Evolutionary conservation across 2,888 invertebrate genomes (phyloP).

Genomic region (Auanema sp.): DNA sequence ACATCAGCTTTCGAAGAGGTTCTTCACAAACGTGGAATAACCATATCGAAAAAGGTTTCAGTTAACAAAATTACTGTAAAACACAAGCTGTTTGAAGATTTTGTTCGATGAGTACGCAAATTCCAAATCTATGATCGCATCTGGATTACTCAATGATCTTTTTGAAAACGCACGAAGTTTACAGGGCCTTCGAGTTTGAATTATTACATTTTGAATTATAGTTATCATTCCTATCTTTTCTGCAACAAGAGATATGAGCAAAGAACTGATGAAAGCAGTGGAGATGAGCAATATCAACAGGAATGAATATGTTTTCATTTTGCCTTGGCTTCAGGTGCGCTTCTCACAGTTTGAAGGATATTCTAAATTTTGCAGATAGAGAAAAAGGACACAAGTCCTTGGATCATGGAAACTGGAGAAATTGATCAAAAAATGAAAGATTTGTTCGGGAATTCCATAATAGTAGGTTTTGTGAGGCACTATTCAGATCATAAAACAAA

Average conservation of each 20-base stretch:
- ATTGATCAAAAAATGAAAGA: conserved; percentile 59
- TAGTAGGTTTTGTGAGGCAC: conserved; percentile 43
- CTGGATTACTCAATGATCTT: conserved; percentile 54
- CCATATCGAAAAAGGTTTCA: conserved; percentile 45
- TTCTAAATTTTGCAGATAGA: conserved; percentile 24
- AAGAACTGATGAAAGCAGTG: conserved; percentile 61
- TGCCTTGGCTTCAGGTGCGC: conserved; percentile 57
- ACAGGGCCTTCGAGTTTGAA: too few relatives aligned
- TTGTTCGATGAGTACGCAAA: conserved; percentile 59
- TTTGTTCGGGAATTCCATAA: conserved; percentile 57
- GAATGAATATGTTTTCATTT: conserved; percentile 58
- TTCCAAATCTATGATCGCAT: conserved; percentile 45
- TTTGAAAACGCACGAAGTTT: conserved; percentile 28
- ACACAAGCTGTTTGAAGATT: conserved; percentile 10
- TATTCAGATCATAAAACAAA: background rate
- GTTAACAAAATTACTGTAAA: too few relatives aligned
- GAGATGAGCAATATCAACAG: conserved; percentile 46
- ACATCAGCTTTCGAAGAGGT: conserved; percentile 59
- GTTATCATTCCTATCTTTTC: conserved; percentile 61
- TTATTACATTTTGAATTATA: conserved; percentile 37
- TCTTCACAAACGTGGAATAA: conserved; percentile 52
- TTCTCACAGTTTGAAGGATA: background rate
- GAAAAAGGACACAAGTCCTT: conserved; percentile 57
- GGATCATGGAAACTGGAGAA: conserved; percentile 58
- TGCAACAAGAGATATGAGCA: conserved; percentile 57